phyloP scores from a whole-genome alignment of 2,888 invertebrate genomes.

The Osedax frankpressi region DNA sequence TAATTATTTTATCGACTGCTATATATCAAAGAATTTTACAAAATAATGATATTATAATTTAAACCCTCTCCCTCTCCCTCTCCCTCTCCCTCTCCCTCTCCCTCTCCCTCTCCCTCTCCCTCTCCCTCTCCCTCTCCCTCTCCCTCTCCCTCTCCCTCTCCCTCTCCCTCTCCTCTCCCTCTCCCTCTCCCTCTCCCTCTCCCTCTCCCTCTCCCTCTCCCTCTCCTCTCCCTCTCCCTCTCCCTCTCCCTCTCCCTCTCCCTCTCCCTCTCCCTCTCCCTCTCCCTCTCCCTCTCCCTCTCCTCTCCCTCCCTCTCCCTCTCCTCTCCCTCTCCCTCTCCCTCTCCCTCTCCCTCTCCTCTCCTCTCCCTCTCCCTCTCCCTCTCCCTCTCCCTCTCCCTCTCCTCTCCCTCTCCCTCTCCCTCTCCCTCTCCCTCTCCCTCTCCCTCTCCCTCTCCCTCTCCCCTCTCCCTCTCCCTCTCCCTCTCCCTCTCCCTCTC shows the following conservation, averaged over 20 bases:
- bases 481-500: not conserved
- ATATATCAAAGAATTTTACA: too few relatives aligned
- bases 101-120: too few relatives aligned
- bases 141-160: too few relatives aligned
- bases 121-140: too few relatives aligned
- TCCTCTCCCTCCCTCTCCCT: not conserved
- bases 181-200: not conserved
- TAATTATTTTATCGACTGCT: too few relatives aligned
- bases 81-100: too few relatives aligned
- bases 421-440: not conserved
- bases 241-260: not conserved
- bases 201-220: not conserved
- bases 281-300: not conserved
- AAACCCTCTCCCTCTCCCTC: not conserved
- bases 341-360: constrained; percentile 1
- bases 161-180: too few relatives aligned
- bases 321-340: not conserved
- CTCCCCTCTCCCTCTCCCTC: not conserved
- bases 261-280: not conserved
- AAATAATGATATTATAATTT: not conserved
- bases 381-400: too few relatives aligned
- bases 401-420: not conserved
- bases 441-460: not conserved
- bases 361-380: too few relatives aligned
- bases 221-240: not conserved